Conservation (phyloP, 2,113 vertebrate genomes). For the Indri indri region DNA sequence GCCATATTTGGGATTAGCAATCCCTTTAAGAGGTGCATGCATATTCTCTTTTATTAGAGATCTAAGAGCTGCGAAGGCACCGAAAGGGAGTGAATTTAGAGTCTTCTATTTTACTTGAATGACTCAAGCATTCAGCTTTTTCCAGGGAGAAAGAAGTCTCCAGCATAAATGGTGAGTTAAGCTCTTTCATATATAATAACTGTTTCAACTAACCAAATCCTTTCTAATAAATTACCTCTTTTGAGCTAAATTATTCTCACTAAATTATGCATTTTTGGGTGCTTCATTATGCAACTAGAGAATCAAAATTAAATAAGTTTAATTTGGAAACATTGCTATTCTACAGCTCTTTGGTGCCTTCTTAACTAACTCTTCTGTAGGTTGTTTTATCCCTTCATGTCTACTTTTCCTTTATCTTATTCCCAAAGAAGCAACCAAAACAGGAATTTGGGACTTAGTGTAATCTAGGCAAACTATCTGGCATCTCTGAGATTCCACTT, state of each 20-base stretch:
- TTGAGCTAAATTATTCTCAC: slow-evolving; percentile 14
- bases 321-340: slow-evolving; percentile 12
- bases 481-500: neutral
- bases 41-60: neutral
- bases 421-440: neutral
- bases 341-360: neutral
- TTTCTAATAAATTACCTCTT: slow-evolving; percentile 21
- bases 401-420: neutral
- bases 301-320: slow-evolving; percentile 41
- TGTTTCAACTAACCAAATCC: slow-evolving; percentile 12
- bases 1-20: neutral
- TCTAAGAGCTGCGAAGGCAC: neutral
- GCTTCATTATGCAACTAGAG: neutral
- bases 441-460: neutral
- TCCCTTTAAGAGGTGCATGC: neutral
- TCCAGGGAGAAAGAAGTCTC: slow-evolving; percentile 18
- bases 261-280: neutral
- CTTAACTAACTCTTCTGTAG: neutral
- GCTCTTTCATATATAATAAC: slow-evolving; percentile 3
- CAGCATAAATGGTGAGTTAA: slow-evolving; percentile 16
- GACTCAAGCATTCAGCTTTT: slow-evolving; percentile 41
- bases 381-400: neutral
- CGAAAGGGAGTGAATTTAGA: neutral
- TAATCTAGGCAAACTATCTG: neutral
- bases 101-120: slow-evolving; percentile 35